These are phyloP conservation scores for Anas bernieri DNA, from an alignment of 2,797 vertebrate species.

Conservation along the genomic window DNA sequence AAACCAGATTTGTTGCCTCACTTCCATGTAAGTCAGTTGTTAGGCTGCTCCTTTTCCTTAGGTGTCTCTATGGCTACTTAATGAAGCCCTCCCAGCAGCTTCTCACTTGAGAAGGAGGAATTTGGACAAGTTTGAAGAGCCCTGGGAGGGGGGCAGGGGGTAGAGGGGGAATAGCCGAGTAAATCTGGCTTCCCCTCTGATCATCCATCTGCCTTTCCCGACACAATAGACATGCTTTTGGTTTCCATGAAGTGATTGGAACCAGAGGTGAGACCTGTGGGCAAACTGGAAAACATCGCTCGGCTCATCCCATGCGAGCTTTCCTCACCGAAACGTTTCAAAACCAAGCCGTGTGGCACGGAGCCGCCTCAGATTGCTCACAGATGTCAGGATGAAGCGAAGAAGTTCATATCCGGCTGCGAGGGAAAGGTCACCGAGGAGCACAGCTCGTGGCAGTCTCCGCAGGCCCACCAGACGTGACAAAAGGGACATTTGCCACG, in stretches of 20 bases:
- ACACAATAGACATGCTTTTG: background rate
- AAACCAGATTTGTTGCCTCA: background rate
- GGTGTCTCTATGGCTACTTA: background rate
- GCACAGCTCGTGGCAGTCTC: constrained; percentile 1
- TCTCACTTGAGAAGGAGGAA: background rate
- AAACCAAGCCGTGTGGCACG: background rate
- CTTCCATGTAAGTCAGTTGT: background rate
- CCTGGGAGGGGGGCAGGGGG: background rate
- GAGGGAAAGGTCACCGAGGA: constrained; percentile 1
- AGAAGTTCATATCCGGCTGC: constrained; percentile 38
- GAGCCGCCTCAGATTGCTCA: constrained; percentile 41
- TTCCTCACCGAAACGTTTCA: background rate
- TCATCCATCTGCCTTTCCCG: background rate
- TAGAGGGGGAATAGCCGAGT: background rate
- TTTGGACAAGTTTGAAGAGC: background rate
- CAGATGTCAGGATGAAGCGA: constrained; percentile 57
- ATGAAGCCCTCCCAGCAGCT: background rate
- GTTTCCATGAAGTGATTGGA: background rate
- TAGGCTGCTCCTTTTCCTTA: background rate
- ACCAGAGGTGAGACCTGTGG: background rate
- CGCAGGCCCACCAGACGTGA: background rate
- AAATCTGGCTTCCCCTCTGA: background rate
- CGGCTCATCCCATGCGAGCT: background rate
- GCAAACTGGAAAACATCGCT: background rate
- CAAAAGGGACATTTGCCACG: background rate